Conservation (phyloP, 2,888 invertebrate species). For the Drosophila lutescens region DNA sequence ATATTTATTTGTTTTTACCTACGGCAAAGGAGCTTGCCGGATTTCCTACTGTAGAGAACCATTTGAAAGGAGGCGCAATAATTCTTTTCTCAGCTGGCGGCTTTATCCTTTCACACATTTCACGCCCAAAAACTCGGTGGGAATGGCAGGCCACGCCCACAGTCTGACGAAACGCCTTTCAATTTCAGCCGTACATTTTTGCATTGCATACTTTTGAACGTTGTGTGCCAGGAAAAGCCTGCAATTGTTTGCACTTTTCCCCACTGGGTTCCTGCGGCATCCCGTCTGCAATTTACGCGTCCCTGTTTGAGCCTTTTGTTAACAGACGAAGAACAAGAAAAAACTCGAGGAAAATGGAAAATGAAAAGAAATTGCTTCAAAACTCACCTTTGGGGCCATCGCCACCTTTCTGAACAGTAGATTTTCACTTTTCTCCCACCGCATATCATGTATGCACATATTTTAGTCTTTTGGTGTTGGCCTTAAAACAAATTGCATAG, state of each 20-base stretch:
- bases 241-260: conserved; percentile 66
- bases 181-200: conserved; percentile 63
- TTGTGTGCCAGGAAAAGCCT: conserved; percentile 24
- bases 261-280: conserved; percentile 17
- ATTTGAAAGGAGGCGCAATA: conserved; percentile 48
- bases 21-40: neutral
- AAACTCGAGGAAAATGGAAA: conserved; percentile 12
- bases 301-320: conserved; percentile 48
- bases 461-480: conserved; percentile 36
- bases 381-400: conserved; percentile 31
- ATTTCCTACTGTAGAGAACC: neutral
- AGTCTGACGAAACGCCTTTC: conserved; percentile 54
- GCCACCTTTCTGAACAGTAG: conserved; percentile 28
- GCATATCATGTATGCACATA: conserved; percentile 42
- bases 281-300: conserved; percentile 21
- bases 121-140: conserved; percentile 51
- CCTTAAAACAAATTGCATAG: conserved; percentile 69
- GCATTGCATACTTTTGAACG: conserved; percentile 46
- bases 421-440: conserved; percentile 36
- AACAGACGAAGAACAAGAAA: conserved; percentile 10
- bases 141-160: conserved; percentile 54
- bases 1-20: neutral
- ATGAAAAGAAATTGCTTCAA: conserved; percentile 16
- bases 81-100: conserved; percentile 52
- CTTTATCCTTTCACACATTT: conserved; percentile 53